Evolutionary conservation across 2,888 invertebrate species (phyloP).

Genomic region (Leptinotarsa haldemani): DNA sequence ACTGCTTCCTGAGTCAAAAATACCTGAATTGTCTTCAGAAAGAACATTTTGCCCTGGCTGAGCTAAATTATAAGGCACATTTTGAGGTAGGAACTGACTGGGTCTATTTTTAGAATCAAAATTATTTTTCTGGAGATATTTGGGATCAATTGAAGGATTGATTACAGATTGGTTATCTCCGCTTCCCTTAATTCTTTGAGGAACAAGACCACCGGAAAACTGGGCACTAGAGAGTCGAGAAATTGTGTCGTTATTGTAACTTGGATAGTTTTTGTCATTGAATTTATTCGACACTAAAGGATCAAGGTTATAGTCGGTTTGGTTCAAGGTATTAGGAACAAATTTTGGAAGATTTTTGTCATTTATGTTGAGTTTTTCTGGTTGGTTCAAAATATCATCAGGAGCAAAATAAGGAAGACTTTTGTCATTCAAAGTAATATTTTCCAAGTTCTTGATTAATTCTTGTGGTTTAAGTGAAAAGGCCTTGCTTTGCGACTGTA

Average conservation of each 20-base stretch:
- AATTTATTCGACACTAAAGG: conserved; percentile 29
- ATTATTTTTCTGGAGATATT: conserved; percentile 44
- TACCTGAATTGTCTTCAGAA: conserved; percentile 18
- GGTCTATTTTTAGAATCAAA: conserved; percentile 49
- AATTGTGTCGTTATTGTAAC: conserved; percentile 38
- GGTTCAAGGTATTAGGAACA: conserved; percentile 29
- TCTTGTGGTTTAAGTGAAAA: conserved; percentile 22
- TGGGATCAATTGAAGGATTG: conserved; percentile 41
- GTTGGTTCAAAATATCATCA: conserved; percentile 23
- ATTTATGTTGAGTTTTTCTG: conserved; percentile 23
- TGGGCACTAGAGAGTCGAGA: conserved; percentile 31
- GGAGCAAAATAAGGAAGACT: conserved; percentile 32
- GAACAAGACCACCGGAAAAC: conserved; percentile 34
- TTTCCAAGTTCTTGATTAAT: conserved; percentile 36
- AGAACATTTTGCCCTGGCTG: conserved; percentile 17
- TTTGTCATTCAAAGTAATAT: conserved; percentile 35
- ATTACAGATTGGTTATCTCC: conserved; percentile 10
- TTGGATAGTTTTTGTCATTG: conserved; percentile 36
- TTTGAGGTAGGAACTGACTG: conserved; percentile 43
- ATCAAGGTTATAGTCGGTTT: conserved; percentile 27
- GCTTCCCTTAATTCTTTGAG: conserved; percentile 25
- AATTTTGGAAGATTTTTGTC: conserved; percentile 36
- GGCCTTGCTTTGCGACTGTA: conserved; percentile 51
- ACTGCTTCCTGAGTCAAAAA: conserved; percentile 34
- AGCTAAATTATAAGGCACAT: conserved; percentile 14